Base-by-base conservation (phyloP, 2,888 invertebrate species). In the Helobdella robusta region DNA sequence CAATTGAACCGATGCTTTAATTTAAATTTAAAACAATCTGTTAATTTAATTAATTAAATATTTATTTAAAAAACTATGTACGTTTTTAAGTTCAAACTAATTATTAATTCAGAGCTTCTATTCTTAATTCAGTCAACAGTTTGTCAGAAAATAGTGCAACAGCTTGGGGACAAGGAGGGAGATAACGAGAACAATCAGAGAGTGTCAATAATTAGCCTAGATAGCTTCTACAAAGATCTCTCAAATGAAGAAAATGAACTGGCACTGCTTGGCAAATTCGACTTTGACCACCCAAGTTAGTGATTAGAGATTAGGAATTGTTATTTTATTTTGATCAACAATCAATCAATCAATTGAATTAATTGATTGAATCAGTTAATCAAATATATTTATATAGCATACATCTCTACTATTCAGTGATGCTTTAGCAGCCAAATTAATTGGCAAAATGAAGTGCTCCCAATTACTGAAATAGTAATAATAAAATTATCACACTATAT, bases 141-240 rank as follows among this genome's bases (percentile, higher is more conserved):
- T 72, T 98, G 97, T 80, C 88, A 89, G 74, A 86, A 90, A 72
- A 98, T 98, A 69, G 93, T 97, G 89, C 91, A 95, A 75, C 89
- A 91, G 77, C 83, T 98, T 11, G 93, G 92, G 0, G 91, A 94
- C 80, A 70, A 73, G 56, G 73, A 73, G 28, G 72, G 76, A 28
- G 74, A 75, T 73, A n/a, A n/a, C n/a, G 88, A 90, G 71, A 86
- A 87, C 58, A 87, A 91, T 76, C 83, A 92, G 65, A 87, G 91
- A 76, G 94, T 97, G 1, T 90, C 90, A 40, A 89, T 90, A 74
- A 91, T 98, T 76, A 91, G 92, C 69, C 93, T 95, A 78, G 97
- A 98, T 76, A 90, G 92, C 65, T 99, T 99, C 81, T 99, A 99
- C 81, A 85, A 90, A 64, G 87, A 91, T 68, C 82, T 98, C 59